These are phyloP conservation scores for Eueides isabella DNA, from an alignment of 1,140 invertebrate genomes.

Conservation along the genomic window DNA sequence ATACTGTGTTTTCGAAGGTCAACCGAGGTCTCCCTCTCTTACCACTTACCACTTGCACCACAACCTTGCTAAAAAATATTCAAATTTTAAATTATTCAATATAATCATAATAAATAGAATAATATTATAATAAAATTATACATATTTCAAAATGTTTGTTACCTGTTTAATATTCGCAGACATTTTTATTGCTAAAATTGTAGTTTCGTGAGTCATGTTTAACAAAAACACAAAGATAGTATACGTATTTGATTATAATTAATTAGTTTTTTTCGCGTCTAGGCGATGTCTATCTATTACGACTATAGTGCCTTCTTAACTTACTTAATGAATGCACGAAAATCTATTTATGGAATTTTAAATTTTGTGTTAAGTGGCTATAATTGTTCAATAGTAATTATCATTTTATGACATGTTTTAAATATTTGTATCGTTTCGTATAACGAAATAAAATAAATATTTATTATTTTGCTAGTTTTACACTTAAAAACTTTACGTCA, in stretches of 20 bases:
- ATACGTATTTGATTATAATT: slow-evolving; percentile 11
- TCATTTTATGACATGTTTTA: not conserved
- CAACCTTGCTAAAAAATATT: not conserved
- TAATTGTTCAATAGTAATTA: not conserved
- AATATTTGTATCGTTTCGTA: not conserved
- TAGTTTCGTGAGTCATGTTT: slow-evolving; percentile 11
- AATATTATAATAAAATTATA: not conserved
- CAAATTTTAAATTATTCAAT: not conserved
- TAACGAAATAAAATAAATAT: no score
- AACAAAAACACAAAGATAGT: not conserved
- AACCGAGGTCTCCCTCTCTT: no score
- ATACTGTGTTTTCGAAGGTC: no score
- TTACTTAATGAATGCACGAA: not conserved
- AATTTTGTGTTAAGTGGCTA: not conserved
- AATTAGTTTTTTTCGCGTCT: slow-evolving; percentile 26
- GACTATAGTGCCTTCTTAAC: not conserved
- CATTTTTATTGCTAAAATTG: slow-evolving; percentile 20
- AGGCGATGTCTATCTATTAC: not conserved
- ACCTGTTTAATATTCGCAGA: slow-evolving; percentile 25
- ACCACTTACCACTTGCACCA: no score
- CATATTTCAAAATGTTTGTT: not conserved
- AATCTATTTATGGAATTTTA: slow-evolving; percentile 2
- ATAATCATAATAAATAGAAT: not conserved
- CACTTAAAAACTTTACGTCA: no score
- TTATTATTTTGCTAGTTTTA: no score